Evolutionary conservation across 2,113 vertebrate genomes (phyloP), one percentile per base, ranked within the genome.

Genomic region (Sinocyclocheilus anshuiensis): DNA sequence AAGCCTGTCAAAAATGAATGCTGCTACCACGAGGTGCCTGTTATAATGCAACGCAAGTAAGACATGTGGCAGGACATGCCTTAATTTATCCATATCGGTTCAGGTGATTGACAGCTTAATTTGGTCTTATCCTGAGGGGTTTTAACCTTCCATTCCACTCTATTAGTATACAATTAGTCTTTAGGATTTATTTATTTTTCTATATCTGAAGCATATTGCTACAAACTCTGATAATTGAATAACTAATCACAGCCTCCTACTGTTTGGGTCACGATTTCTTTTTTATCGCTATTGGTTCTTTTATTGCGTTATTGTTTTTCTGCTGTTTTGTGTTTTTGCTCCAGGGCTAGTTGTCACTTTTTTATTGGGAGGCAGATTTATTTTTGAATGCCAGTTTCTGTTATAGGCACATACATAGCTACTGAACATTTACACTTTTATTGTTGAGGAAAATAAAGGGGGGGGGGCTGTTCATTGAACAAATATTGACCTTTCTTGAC

Each of bases 1-100:
- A 84, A 85, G 84, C 50, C 88, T 89, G 87, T 94, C 88, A 90
- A 89, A 91, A 89, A 91, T 65, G 69, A 86, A 81, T 61, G 69
- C 81, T 87, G 77, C 33, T 78, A 55, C 55, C 48, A 87, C 42
- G 26, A 77, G 57, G 26, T 75, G 86, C 84, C 77, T 85, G 85
- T 75, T 83, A 76, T 55, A 88, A 86, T 77, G 67, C 83, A 86
- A n/a, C 53, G 20, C 29, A 85, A 87, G 77, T 59, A 29, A 39
- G 69, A 75, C 82, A 72, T 86, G 81, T 78, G 85, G 77, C 48
- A 13, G 36, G 33, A 74, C 65, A 83, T 85, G 81, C 80, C 69
- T 80, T 74, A 39, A 67, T 45, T 86, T 81, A 57, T 81, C 78
- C 61, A 71, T 59, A 63, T 42, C 69, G 4, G 67, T 15, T 74